Base-by-base conservation (phyloP, 92 coral and sea anemone species). In the Epizoanthus illoricatus region DNA sequence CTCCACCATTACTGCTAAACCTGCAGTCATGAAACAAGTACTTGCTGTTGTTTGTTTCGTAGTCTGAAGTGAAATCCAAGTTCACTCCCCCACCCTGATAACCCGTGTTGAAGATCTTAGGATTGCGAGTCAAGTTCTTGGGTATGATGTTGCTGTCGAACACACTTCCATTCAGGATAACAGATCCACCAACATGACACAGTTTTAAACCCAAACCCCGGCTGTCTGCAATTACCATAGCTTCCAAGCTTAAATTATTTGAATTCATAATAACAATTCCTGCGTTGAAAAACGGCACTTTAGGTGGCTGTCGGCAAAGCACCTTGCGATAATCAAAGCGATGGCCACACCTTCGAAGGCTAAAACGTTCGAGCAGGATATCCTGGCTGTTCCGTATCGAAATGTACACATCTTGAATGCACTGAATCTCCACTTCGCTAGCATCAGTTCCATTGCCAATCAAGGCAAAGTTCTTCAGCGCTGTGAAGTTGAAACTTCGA, bases 81-180 rank as follows among this genome's bases (percentile, higher is more conserved):
- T 85, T 84, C n/a, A 95, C 55, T 3, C 98, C 97, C 6, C 98
- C 97, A 39, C 97, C 98, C 55, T 73, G 74, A 13, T 72, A 71
- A 13, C 92, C 90, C 59, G 69, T 79, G 0, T 88, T 85, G 39
- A 36, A 82, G 40, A 56, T 28, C 40, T 55, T 36, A n/a, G 49
- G 36, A 15, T 64, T 74, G 3, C 24, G 47, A 40, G 86, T 24
- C 11, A 42, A 55, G 13, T 62, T 45, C 4, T 72, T 72, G 11
- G 33, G 78, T 21, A 92, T 84, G 20, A 65, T 21, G 59, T 94
- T 94, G 49, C 83, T 76, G 4, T 45, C 65, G 66, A 94, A 92
- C 63, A 65, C 24, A 36, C 89, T 81, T 13, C 86, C 55, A 20
- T 61, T 85, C 73, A 95, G 69, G 45, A 47, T 85, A 40, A 94